Evolutionary conservation across 2,797 vertebrate genomes (phyloP), one percentile per base, ranked within the genome.

Genomic region (Rhinichthys osculus): DNA sequence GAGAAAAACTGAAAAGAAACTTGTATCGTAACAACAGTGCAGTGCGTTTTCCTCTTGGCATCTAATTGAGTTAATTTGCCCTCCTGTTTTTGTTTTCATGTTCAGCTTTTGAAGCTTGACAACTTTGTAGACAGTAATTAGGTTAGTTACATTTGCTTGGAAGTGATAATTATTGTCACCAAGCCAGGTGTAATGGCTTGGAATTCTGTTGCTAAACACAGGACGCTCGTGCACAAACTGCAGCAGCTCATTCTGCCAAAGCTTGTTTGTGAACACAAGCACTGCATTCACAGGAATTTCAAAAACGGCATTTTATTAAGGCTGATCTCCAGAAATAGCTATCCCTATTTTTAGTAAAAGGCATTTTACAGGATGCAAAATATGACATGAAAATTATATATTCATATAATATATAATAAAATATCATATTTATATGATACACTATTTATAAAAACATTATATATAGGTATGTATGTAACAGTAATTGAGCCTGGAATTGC

Each of bases 61-160:
- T 87, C 81, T 82, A 81, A 81, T 81, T 77, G 74, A 78, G 69
- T 44, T 30, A 54, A 47, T 42, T 62, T 42, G 54, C 71, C 73
- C 44, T 67, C 70, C 64, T 85, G 81, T 78, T 83, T 82, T 82
- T 89, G 64, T 87, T 86, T 82, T 83, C 62, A 42, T 64, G 73
- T 30, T 72, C 67, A 84, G 82, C 66, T 78, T 86, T 66, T 76
- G 80, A 76, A 82, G 50, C 83, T 38, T 82, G 69, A 66, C 84
- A 52, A 78, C 73, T 84, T 83, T 57, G 71, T 23, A 67, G 73
- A 88, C 44, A 69, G 74, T 79, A 86, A 88, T 88, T 77, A 82
- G 74, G 64, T 71, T 87, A 73, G 85, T 90, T 92, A 83, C 87
- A 88, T 87, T 87, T 81, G 83, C 88, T 57, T 73, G 86, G 76